These are phyloP conservation scores for Heliconius congener DNA, from an alignment of 1,140 invertebrate genomes.

Conservation along the genomic window DNA sequence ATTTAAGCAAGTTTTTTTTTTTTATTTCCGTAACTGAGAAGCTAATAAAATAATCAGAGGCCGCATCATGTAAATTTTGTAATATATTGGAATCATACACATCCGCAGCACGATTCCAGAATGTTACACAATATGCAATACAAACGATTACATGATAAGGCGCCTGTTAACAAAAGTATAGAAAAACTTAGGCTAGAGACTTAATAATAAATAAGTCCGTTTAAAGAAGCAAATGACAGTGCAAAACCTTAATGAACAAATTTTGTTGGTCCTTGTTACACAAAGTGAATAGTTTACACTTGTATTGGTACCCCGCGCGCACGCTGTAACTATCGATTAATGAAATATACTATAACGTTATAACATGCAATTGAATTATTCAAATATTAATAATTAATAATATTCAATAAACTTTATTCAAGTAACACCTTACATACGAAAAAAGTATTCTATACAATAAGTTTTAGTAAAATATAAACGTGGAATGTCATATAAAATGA, in stretches of 20 bases:
- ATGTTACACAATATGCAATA: conserved; percentile 13
- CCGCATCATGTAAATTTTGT: conserved; percentile 27
- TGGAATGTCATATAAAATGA: conserved; percentile 14
- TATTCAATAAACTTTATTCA: background rate
- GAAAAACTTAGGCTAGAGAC: conserved; percentile 33
- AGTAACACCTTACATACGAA: background rate
- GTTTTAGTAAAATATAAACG: background rate
- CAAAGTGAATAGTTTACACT: background rate
- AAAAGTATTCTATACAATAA: background rate
- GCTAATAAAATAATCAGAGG: conserved; percentile 29
- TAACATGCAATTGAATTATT: background rate
- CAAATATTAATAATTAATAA: background rate
- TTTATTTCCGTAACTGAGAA: conserved; percentile 26
- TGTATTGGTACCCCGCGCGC: conserved; percentile 12
- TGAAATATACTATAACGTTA: background rate
- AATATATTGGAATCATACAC: conserved; percentile 33
- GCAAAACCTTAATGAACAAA: conserved; percentile 2
- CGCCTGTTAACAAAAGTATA: conserved; percentile 28
- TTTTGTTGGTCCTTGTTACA: conserved; percentile 8
- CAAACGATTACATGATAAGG: conserved; percentile 32
- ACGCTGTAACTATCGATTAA: background rate
- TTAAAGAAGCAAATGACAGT: conserved; percentile 27
- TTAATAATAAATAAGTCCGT: conserved; percentile 24
- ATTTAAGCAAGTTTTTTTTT: background rate
- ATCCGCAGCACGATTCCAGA: conserved; percentile 26